Evolutionary conservation across 2,113 vertebrate species (phyloP).

Genomic region (Isichthys henryi): DNA sequence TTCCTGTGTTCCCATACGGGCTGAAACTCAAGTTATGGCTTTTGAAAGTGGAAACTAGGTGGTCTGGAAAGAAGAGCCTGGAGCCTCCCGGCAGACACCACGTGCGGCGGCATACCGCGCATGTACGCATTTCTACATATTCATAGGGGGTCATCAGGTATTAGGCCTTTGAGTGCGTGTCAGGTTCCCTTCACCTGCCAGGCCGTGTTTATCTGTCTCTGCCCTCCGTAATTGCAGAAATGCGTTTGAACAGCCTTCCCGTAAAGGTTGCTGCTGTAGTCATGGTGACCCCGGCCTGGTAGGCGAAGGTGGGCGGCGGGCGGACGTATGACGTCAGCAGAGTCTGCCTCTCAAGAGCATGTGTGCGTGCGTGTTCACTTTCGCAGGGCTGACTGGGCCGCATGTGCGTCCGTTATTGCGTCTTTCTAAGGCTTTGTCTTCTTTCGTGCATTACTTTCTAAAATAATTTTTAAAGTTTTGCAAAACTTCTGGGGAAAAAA

Average conservation of each 20-base stretch:
- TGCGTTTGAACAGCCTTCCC: not conserved
- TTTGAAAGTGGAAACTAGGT: not conserved
- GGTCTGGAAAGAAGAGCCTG: not conserved
- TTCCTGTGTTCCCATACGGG: not conserved
- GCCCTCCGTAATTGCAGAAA: not conserved
- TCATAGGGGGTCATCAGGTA: not conserved
- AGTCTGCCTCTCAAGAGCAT: not conserved
- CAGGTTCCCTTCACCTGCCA: not conserved
- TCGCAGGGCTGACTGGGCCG: not conserved
- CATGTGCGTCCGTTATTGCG: not conserved
- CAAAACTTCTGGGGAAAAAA: not conserved
- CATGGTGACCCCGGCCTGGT: conserved; percentile 4
- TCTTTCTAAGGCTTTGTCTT: not conserved
- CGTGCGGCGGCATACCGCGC: not conserved
- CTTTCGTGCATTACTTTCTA: not conserved
- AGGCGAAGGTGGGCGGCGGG: not conserved
- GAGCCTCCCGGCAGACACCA: not conserved
- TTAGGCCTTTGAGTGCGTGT: not conserved
- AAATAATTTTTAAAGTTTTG: not conserved
- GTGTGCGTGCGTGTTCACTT: not conserved
- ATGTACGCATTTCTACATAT: not conserved
- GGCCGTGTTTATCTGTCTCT: not conserved
- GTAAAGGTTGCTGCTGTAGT: conserved; percentile 8
- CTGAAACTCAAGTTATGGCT: not conserved
- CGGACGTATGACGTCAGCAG: conserved; percentile 1